Evolutionary conservation across 2,888 invertebrate genomes (phyloP), one percentile per base, ranked within the genome.

Genomic region (Cephus rjabovi): DNA sequence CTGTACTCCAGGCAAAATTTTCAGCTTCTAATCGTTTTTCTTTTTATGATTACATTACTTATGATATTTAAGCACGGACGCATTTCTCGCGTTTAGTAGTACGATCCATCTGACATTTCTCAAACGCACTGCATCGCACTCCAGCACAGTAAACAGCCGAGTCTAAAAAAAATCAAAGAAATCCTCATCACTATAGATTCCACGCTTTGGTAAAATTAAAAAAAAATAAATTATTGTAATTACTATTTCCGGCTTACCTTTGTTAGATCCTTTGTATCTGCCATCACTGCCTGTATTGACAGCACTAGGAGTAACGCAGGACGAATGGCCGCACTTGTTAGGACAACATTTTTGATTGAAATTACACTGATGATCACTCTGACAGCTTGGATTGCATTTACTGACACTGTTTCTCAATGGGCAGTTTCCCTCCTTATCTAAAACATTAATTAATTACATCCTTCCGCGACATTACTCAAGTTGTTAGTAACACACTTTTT

Each of bases 281-380:
- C 87, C 86, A 76, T 88, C 86, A 30, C 79, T 82, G 70, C 88
- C 88, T 34, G 88, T 87, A 69, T 73, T 85, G 12, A 89, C 79
- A 30, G 87, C 75, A 79, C 92, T 92, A 1, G 94, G 87, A 34
- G 93, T 91, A 0, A 93, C 93, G 86, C 96, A 96, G 1, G 96
- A 96, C 88, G 94, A 94, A 75, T 93, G 92, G 84, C 95, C 95
- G 92, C 96, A 96, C 78, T 94, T 90, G 91, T 96, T 96, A 12
- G 94, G 93, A 85, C 95, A 95, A 89, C 96, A 96, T 83, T 95
- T 94, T 88, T 94, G 94, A 83, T 94, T 94, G 76, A 94, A 93
- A 56, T 93, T 92, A 90, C 96, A 96, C 82, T 95, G 94, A 83
- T 93, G 93, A 89, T 95, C 95, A 80, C 94, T 94, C 73, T 92